Evolutionary conservation across 2,888 invertebrate species (phyloP), one percentile per base, ranked within the genome.

Genomic region (Dynastes tityus): DNA sequence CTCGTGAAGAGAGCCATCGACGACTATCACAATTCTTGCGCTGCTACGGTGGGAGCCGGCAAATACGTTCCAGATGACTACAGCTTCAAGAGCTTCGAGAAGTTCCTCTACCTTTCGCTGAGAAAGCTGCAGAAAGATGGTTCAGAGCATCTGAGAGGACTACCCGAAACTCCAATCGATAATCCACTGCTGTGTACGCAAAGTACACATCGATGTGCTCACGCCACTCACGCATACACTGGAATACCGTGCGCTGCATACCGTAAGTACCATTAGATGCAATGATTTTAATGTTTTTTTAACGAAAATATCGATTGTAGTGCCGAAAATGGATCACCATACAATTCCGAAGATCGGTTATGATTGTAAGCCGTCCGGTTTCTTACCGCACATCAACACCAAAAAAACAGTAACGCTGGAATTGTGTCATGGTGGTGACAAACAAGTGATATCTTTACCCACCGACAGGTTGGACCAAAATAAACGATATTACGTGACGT

Each of bases 401-500:
- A 88, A 87, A 77, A 90, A 90, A 84, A 89, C 93, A 81, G 93
- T 94, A 40, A 94, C 94, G 64, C 90, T 97, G 81, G 96, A 97
- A 88, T 92, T 97, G 76, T 95, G 94, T 76, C 95, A 96, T 84
- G 96, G 96, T 61, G 93, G 93, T 77, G 95, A 95, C 86, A 95
- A 95, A 86, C 96, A 96, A 88, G 91, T 97, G 82, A 96, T 97
- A 86, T 94, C 96, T 84, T 91, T 97, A 88, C 97, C 97, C 75
- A 94, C 96, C 27, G 96, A 97, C 85, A 94, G 93, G 87, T 89
- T 97, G 84, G 96, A 97, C 88, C 95, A 95, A 86, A 96, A 95
- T 87, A 97, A 97, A 89, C 92, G 96, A 86, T 97, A 97, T 89
- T 97, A 96, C 88, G 97, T 97, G 79, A 97, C 97, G 71, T 97